A percentile compares a stretch with the other conserved stretches of the same genome.
Evolutionary conservation across 2,888 invertebrate species (phyloP).

Genomic region (Ornithoptera priamus): DNA sequence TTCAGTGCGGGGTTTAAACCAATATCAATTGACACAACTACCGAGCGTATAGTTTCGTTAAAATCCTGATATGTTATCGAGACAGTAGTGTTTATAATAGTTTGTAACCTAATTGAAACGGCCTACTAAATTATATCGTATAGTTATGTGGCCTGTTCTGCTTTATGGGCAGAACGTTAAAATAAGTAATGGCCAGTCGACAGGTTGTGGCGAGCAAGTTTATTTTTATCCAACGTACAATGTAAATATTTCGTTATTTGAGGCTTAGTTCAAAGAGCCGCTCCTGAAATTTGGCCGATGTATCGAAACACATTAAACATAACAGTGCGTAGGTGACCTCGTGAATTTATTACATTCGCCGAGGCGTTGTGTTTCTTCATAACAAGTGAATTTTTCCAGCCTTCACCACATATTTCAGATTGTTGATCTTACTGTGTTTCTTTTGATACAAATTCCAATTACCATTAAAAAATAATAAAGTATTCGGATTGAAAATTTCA

Average conservation of each 20-base stretch:
- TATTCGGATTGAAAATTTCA: not conserved
- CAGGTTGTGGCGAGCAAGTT: slow-evolving; percentile 42
- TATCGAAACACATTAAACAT: slow-evolving; percentile 45
- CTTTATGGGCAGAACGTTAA: slow-evolving; percentile 41
- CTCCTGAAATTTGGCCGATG: slow-evolving; percentile 41
- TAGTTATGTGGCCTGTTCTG: slow-evolving; percentile 34
- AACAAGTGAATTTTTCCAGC: slow-evolving; percentile 17
- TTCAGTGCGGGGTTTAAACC: not conserved
- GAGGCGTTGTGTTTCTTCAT: slow-evolving; percentile 13
- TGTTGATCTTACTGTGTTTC: not conserved
- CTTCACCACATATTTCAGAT: not conserved
- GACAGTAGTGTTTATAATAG: slow-evolving; percentile 24
- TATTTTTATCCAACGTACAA: slow-evolving; percentile 41
- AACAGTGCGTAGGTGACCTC: slow-evolving; percentile 40
- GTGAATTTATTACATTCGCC: slow-evolving; percentile 27
- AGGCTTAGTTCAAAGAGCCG: slow-evolving; percentile 45
- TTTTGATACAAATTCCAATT: not conserved
- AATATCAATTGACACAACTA: not conserved
- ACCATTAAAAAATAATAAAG: not conserved
- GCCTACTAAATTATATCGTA: slow-evolving; percentile 27
- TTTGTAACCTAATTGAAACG: slow-evolving; percentile 30
- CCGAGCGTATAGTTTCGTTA: not conserved
- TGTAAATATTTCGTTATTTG: slow-evolving; percentile 45
- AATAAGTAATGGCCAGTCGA: slow-evolving; percentile 44
- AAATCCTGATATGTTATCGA: slow-evolving; percentile 16